Conservation (phyloP, 2,113 vertebrate species). For the Malurus alboscapulatus region DNA sequence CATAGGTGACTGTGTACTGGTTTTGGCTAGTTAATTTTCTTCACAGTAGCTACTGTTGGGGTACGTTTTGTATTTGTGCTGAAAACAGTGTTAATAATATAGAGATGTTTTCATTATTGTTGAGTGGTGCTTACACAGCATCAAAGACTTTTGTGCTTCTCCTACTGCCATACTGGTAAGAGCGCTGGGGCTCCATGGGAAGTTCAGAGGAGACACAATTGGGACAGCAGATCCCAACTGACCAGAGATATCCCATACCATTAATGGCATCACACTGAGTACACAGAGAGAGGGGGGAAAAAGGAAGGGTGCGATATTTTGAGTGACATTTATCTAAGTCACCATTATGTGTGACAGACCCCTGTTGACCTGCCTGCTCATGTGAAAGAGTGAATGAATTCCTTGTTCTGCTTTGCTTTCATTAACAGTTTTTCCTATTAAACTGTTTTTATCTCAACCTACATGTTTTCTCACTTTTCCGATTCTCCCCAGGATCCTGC, state of each 20-base stretch:
- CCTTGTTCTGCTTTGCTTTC: background rate
- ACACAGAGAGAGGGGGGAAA: background rate
- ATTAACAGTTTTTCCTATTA: background rate
- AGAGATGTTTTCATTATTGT: background rate
- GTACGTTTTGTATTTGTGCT: background rate
- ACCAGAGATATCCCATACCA: background rate
- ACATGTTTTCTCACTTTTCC: background rate
- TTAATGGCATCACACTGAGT: background rate
- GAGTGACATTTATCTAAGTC: background rate
- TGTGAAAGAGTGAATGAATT: background rate
- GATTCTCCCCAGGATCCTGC: background rate
- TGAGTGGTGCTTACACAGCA: background rate
- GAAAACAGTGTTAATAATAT: background rate
- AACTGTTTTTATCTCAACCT: background rate
- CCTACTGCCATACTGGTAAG: background rate
- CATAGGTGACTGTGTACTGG: background rate
- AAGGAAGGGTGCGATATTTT: background rate
- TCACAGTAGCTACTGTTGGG: background rate
- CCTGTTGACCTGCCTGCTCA: background rate
- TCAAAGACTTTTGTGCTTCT: background rate
- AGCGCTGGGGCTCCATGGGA: background rate
- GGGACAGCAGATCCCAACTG: background rate
- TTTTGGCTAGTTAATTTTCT: background rate
- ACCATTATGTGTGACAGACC: background rate
- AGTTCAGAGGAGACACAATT: background rate